Percentiles rank a stretch among this genome's conserved stretches.
These are phyloP conservation scores for Carabus problematicus DNA, from an alignment of 2,888 invertebrate genomes.

Conservation along the genomic window DNA sequence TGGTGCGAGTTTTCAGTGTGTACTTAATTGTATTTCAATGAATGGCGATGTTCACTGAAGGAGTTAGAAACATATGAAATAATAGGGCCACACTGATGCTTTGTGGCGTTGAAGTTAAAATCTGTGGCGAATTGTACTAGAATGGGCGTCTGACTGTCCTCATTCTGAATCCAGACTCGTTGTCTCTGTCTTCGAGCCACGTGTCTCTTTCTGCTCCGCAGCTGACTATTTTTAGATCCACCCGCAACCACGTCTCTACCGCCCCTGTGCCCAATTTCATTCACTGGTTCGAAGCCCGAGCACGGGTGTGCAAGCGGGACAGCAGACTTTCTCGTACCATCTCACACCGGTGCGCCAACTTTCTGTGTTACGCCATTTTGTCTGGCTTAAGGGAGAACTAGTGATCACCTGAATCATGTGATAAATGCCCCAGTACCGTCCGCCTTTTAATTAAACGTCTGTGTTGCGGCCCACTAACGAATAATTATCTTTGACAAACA, in stretches of 20 bases:
- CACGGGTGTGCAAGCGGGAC: background rate
- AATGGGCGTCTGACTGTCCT: background rate
- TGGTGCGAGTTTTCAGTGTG: too few relatives aligned
- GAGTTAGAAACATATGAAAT: too few relatives aligned
- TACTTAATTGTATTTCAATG: too few relatives aligned
- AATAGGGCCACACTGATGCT: background rate
- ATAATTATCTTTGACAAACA: too few relatives aligned
- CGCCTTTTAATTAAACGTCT: too few relatives aligned
- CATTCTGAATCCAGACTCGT: background rate
- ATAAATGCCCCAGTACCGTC: background rate
- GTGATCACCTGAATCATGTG: background rate
- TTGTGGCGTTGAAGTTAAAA: conserved; percentile 2
- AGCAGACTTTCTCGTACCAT: background rate
- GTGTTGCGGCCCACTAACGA: too few relatives aligned
- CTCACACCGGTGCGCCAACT: conserved; percentile 6
- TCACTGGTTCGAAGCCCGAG: conserved; percentile 10
- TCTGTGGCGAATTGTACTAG: background rate
- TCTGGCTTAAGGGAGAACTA: background rate
- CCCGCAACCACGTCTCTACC: background rate
- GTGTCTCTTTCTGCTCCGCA: conserved; percentile 4
- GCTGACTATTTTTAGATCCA: conserved; percentile 9
- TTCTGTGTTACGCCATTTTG: conserved; percentile 7
- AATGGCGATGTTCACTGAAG: too few relatives aligned
- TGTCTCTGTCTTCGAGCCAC: conserved; percentile 5
- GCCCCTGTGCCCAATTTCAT: conserved; percentile 14